Evolutionary conservation across 2,797 vertebrate genomes (phyloP).

Genomic region (Enteromius fasciolatus): DNA sequence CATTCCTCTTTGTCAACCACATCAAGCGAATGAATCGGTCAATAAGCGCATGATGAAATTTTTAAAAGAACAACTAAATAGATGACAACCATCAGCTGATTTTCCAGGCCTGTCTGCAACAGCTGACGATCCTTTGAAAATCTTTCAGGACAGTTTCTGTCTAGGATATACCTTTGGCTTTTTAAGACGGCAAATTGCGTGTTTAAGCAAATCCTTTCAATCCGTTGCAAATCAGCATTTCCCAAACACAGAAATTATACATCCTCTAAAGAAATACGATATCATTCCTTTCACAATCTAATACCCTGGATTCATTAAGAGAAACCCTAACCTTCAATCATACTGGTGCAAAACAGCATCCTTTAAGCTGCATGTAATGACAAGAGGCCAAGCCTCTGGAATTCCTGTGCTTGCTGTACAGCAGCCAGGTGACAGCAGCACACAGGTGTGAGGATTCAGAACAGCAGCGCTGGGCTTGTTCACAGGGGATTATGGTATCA

Average conservation of each 20-base stretch:
- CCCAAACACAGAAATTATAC: conserved; percentile 52
- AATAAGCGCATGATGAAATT: conserved; percentile 75
- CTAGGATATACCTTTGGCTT: conserved; percentile 39
- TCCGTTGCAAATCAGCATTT: conserved; percentile 33
- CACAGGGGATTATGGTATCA: conserved; percentile 62
- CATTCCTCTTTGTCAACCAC: conserved; percentile 86
- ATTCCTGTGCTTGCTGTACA: conserved; percentile 55
- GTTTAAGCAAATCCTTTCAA: conserved; percentile 51
- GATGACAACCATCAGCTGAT: conserved; percentile 71
- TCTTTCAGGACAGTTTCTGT: conserved; percentile 34
- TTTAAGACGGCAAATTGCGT: conserved; percentile 34
- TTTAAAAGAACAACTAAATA: conserved; percentile 57
- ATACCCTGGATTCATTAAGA: conserved; percentile 52
- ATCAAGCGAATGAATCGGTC: conserved; percentile 74
- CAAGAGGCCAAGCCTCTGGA: conserved; percentile 51
- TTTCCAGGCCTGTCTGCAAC: conserved; percentile 52
- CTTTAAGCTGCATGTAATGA: conserved; percentile 60
- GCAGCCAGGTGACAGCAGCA: conserved; percentile 59
- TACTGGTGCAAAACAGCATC: conserved; percentile 46
- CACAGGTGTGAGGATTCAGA: conserved; percentile 57
- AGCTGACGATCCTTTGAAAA: conserved; percentile 50
- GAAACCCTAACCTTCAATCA: conserved; percentile 65
- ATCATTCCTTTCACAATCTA: conserved; percentile 56
- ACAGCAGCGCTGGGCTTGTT: conserved; percentile 42
- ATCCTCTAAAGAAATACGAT: conserved; percentile 52